Base-by-base conservation (phyloP, 1,140 invertebrate genomes). In the Myzus persicae region DNA sequence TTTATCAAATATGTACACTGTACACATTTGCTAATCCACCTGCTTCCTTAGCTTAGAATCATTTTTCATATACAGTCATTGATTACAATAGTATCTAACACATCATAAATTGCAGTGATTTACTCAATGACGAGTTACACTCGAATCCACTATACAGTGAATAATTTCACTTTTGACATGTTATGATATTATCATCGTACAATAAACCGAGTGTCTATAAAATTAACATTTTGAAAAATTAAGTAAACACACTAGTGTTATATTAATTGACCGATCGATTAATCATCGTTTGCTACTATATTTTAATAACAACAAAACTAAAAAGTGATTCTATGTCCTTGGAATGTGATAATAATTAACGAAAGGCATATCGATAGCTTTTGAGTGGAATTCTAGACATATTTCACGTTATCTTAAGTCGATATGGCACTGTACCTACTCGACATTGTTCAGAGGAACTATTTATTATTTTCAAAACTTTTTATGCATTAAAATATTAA, bases 331-430 rank as follows among this genome's bases (percentile, higher is more conserved):
- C 11, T 1, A 46, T 87, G 42, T 2, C 31, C 40, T 87, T 87
- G 84, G 42, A 87, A 89, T 89, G 20, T 51, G 31, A n/a, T 76
- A 36, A 51, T 22, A 89, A 51, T 89, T 24, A 24, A 38, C 36
- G 36, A 89, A 51, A 38, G 46, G 40, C 36, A 36, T 89, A 88
- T 36, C 9, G 48, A 51, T 48, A 51, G 46, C 31, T 38, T 89
- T 48, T 89, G n/a, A 89, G 22, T 51, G n/a, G 46, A 40, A 51
- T 89, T 89, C 14, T 88, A 89, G 8, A 51, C n/a, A 89, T 89
- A 51, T 87, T 87, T n/a, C n/a, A 46, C 31, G 31, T n/a, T 87
- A 87, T 87, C 40, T 87, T 22, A 46, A 46, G 31, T n/a, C 6
- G 44, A 42, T 48, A 87, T 84, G 14, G 26, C 26, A 85, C 42